Conservation (phyloP, 2,113 vertebrate genomes). For the Psittacus erithacus region DNA sequence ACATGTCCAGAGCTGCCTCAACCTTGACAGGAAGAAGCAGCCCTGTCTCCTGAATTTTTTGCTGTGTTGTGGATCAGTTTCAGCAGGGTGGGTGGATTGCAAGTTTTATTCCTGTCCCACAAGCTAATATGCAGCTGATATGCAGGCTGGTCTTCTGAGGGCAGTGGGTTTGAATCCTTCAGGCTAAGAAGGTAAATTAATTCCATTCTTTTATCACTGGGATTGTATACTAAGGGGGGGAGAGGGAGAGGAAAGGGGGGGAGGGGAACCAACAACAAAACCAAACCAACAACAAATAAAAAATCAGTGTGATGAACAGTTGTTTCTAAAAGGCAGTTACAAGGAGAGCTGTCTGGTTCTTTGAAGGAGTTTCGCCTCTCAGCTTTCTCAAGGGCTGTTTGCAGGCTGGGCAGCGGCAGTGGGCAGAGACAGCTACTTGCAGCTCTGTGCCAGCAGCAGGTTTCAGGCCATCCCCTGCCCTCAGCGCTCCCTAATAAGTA, state of each 20-base stretch:
- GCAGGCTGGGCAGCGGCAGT: background rate
- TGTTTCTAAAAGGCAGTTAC: background rate
- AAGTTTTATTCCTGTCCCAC: background rate
- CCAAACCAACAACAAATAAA: accelerated
- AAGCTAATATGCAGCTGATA: background rate
- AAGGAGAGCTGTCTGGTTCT: background rate
- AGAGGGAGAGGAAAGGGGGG: background rate
- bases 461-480: background rate
- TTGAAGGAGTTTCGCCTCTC: background rate
- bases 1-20: constrained; percentile 33
- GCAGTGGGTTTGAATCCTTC: background rate
- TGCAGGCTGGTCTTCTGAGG: background rate
- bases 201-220: background rate
- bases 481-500: background rate
- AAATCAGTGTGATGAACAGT: background rate
- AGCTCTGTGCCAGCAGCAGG: background rate
- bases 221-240: background rate
- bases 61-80: background rate
- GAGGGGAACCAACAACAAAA: background rate
- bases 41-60: background rate
- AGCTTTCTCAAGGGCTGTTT: background rate
- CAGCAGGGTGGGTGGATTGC: background rate
- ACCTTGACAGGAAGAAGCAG: constrained; percentile 1
- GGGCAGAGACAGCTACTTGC: background rate
- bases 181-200: background rate